Percentiles rank a stretch among this genome's conserved stretches.
phyloP scores from a whole-genome alignment of 2,888 invertebrate species.

The Drosophila mercatorum region DNA sequence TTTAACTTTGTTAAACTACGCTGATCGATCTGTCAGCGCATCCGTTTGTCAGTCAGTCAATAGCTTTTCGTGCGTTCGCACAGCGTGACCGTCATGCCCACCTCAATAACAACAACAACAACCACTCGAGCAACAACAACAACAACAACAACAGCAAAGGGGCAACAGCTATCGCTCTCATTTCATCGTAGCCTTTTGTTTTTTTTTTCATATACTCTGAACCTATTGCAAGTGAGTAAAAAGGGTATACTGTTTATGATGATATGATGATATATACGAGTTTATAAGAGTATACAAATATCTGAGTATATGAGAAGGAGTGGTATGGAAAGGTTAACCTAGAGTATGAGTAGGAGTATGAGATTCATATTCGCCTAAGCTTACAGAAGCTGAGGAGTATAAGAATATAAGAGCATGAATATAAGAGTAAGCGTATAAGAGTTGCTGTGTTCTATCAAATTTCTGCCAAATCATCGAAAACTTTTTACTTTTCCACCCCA shows the following conservation, averaged over 20 bases:
- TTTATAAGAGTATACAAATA: not conserved
- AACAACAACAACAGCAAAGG: slow-evolving; percentile 29
- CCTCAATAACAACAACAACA: slow-evolving; percentile 44
- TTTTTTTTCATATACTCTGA: slow-evolving; percentile 14
- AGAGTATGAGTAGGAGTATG: not conserved
- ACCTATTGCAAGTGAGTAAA: not conserved
- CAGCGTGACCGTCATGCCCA: slow-evolving; percentile 82
- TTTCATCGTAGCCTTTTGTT: slow-evolving; percentile 65
- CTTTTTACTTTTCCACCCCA: not conserved
- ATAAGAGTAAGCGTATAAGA: not conserved
- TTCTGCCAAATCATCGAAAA: not conserved
- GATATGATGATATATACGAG: not conserved
- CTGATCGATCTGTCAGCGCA: slow-evolving; percentile 71
- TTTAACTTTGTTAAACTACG: slow-evolving; percentile 56
- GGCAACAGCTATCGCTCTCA: slow-evolving; percentile 60
- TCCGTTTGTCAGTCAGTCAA: slow-evolving; percentile 64
- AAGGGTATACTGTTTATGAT: not conserved
- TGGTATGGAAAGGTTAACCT: no score
- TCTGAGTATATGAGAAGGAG: no score
- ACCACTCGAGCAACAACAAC: slow-evolving; percentile 55
- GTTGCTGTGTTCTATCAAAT: not conserved
- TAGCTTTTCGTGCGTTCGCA: slow-evolving; percentile 74
- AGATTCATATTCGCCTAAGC: not conserved
- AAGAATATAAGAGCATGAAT: not conserved
- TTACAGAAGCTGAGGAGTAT: not conserved